Conservation (phyloP, 2,113 vertebrate genomes). For the Sula dactylatra region DNA sequence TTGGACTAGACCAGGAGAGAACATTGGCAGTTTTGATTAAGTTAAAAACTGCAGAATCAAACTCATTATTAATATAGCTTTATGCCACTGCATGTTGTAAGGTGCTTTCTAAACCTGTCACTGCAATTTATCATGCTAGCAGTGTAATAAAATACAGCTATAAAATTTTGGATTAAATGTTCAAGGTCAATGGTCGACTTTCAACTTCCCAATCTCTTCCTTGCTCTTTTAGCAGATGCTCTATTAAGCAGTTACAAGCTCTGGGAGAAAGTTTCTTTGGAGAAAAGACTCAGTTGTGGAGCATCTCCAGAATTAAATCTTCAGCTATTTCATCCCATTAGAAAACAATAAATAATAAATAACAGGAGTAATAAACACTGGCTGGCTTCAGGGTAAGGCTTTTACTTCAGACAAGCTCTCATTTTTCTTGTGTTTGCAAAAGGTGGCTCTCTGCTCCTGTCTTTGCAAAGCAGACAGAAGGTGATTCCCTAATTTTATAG, state of each 20-base stretch:
- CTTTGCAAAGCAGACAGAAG: not conserved
- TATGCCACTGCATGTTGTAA: constrained; percentile 35
- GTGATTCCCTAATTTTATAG: not conserved
- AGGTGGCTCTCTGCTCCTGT: not conserved
- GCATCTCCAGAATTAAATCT: not conserved
- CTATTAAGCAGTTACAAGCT: constrained; percentile 13
- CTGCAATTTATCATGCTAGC: constrained; percentile 58
- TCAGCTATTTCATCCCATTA: not conserved
- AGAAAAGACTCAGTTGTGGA: not conserved
- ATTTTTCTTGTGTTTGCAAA: not conserved
- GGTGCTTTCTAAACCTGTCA: constrained; percentile 65
- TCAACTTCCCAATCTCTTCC: constrained; percentile 28
- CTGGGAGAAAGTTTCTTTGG: not conserved
- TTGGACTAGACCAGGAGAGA: not conserved
- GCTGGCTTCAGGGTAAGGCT: not conserved
- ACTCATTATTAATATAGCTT: constrained; percentile 58
- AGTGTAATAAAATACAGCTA: constrained; percentile 59
- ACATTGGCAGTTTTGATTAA: constrained; percentile 22
- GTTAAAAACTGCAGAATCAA: constrained; percentile 56
- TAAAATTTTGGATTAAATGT: constrained; percentile 66
- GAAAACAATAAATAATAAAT: constrained; percentile 35
- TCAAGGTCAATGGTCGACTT: constrained; percentile 65
- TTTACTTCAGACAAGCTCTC: not conserved
- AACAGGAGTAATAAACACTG: not conserved
- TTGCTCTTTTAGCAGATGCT: constrained; percentile 37